Evolutionary conservation across 2,113 vertebrate genomes (phyloP), one percentile per base, ranked within the genome.

Genomic region (Myotis brandtii): DNA sequence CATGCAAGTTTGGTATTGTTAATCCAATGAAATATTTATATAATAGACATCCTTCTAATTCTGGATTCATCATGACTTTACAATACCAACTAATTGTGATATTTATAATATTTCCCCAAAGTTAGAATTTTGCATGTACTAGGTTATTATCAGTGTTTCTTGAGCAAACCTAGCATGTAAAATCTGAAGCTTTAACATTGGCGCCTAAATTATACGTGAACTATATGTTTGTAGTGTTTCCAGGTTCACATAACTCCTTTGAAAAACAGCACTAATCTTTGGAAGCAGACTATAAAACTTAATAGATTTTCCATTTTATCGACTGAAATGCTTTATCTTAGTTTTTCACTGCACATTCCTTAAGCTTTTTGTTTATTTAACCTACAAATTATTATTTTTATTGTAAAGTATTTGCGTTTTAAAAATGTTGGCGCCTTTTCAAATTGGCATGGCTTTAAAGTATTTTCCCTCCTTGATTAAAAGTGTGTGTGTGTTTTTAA

Each of bases 331-430:
- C 18, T 89, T 93, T 92, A 72, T 93, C 91, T 97, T 82, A 76
- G 13, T 73, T 92, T 94, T 97, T 96, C 86, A 82, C 69, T 97
- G 96, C 94, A 98, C 96, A 98, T 98, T 98, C 97, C 97, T 98
- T 62, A 66, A 27, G 59, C 83, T 97, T 91, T 95, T 91, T 94
- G 30, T 97, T 97, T 96, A 92, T 72, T 59, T 94, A 96, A 96
- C 14, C 89, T 98, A 92, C 89, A 96, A 95, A 70, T 40, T 97
- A 98, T 97, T 97, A 93, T 96, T 96, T 91, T 96, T 30, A n/a
- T 89, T 95, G n/a, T 30, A 0, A 96, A 95, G 66, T 87, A 96
- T 86, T 46, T 82, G 2, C 6, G 89, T 94, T 69, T 4, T 73
- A 62, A 64, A 73, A 69, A 50, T 50, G 7, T 77, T 96, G 89